These are phyloP conservation scores for Laticauda colubrina DNA, from an alignment of 2,113 vertebrate species.

Conservation along the genomic window DNA sequence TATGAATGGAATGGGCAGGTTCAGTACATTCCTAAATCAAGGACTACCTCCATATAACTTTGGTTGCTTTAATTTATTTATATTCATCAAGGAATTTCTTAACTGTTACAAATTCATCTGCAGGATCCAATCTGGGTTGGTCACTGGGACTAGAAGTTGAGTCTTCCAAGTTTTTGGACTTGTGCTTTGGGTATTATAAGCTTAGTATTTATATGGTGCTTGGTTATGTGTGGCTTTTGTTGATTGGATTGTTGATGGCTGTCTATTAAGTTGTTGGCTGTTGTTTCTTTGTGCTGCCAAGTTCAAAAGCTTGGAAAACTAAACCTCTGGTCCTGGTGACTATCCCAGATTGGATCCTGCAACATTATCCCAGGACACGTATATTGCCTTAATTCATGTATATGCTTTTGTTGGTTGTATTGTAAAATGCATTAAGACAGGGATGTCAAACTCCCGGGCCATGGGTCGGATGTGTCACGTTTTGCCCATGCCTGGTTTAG, in stretches of 20 bases:
- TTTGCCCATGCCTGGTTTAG: too few species aligned
- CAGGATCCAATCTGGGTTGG: background rate
- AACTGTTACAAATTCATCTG: background rate
- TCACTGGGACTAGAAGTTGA: background rate
- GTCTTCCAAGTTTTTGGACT: background rate
- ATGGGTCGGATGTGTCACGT: too few species aligned
- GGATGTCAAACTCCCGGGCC: too few species aligned
- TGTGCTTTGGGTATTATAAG: background rate
- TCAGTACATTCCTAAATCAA: too few species aligned
- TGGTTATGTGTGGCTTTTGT: background rate
- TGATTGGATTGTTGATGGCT: background rate
- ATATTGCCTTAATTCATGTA: background rate
- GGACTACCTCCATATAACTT: background rate
- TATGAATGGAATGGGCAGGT: too few species aligned
- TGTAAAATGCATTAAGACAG: background rate
- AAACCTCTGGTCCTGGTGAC: background rate
- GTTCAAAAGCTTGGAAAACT: background rate
- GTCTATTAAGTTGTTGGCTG: background rate
- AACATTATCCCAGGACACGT: background rate
- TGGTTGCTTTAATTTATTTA: background rate
- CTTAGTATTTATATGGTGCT: background rate
- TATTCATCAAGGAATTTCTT: background rate
- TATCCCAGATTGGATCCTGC: background rate
- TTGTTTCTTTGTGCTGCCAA: background rate
- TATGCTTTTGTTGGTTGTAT: background rate